phyloP scores from a whole-genome alignment of 1,140 invertebrate genomes.

The Bombus huntii region DNA sequence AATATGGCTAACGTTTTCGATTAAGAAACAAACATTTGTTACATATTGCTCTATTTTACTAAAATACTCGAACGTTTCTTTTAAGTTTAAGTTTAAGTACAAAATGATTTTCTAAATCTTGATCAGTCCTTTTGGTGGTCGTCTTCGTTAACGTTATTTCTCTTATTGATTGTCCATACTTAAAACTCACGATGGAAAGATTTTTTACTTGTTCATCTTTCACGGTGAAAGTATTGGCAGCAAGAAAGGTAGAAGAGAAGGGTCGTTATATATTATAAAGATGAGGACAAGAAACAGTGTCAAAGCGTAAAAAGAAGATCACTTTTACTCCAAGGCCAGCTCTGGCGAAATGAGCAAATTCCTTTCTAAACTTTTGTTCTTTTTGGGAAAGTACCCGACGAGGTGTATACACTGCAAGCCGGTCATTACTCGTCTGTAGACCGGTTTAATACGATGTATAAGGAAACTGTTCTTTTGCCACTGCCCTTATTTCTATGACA shows the following conservation, averaged over 20 bases:
- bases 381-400: slow-evolving; percentile 74
- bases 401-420: neutral
- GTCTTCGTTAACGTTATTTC: neutral
- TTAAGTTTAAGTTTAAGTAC: no score
- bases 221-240: slow-evolving; percentile 55
- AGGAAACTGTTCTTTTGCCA: slow-evolving; percentile 20
- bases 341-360: slow-evolving; percentile 58
- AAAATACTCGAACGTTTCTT: neutral
- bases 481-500: slow-evolving; percentile 25
- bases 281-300: slow-evolving; percentile 31
- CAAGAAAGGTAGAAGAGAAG: slow-evolving; percentile 39
- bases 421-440: neutral
- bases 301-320: slow-evolving; percentile 67
- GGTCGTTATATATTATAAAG: slow-evolving; percentile 31
- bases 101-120: neutral
- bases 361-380: slow-evolving; percentile 78
- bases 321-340: slow-evolving; percentile 77
- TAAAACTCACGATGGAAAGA: neutral
- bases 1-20: neutral
- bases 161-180: neutral
- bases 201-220: slow-evolving; percentile 19
- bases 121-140: rapidly evolving
- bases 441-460: slow-evolving; percentile 41
- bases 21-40: neutral
- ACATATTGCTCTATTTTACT: no score